Conservation (phyloP, 1,140 invertebrate species). For the Trichomalopsis sarcophagae region DNA sequence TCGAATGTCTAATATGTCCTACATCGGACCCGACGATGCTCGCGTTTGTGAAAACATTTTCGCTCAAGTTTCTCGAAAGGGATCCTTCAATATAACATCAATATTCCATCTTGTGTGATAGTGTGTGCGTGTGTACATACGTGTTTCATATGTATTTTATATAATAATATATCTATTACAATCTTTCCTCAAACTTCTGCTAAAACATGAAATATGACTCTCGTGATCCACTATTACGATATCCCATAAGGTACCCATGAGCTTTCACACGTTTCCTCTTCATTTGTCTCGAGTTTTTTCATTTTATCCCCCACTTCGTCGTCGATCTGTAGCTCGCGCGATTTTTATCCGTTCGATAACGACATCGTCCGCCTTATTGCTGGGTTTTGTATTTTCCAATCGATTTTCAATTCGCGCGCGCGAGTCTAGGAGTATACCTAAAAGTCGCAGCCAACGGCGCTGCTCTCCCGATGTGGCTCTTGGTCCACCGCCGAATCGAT, state of each 20-base stretch:
- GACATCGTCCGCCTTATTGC: slow-evolving; percentile 32
- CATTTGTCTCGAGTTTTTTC: not conserved
- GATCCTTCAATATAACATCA: slow-evolving; percentile 2
- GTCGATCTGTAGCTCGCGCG: too few relatives aligned
- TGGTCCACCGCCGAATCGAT: not conserved
- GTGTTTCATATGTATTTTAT: not conserved
- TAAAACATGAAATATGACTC: not conserved
- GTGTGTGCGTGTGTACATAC: not conserved
- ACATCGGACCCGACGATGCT: too few relatives aligned
- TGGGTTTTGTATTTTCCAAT: slow-evolving; percentile 33
- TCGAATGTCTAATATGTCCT: too few relatives aligned
- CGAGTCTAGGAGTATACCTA: slow-evolving; percentile 61
- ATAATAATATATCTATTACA: not conserved
- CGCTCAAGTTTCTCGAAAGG: slow-evolving; percentile 20
- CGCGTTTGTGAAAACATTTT: not conserved
- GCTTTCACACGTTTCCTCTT: slow-evolving; percentile 1
- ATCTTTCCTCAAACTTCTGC: not conserved
- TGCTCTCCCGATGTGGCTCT: slow-evolving; percentile 39
- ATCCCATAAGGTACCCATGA: not conserved
- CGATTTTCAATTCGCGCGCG: slow-evolving; percentile 21
- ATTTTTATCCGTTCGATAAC: too few relatives aligned
- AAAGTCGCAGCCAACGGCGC: slow-evolving; percentile 68
- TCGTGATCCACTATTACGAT: not conserved
- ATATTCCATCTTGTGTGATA: not conserved
- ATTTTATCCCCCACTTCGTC: too few relatives aligned